Conservation (phyloP, 2,113 vertebrate species). For the Callocephalon fimbriatum region DNA sequence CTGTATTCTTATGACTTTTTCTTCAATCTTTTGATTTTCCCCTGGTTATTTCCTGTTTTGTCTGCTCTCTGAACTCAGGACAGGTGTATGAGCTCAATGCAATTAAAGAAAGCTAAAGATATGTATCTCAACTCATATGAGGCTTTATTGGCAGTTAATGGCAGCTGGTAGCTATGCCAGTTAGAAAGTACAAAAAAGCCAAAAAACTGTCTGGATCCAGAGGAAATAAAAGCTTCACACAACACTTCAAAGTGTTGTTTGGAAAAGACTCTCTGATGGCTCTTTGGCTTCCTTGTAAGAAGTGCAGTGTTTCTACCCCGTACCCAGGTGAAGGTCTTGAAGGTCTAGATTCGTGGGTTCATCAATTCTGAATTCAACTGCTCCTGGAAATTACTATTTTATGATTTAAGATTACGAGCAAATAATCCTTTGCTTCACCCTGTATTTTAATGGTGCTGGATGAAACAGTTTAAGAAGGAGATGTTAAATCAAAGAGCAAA, state of each 20-base stretch:
- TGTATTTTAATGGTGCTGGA: background rate
- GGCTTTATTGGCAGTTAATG: background rate
- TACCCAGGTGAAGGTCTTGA: background rate
- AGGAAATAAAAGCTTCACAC: background rate
- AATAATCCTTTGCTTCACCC: background rate
- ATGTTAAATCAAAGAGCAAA: background rate
- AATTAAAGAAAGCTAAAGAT: background rate
- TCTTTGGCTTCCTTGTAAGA: background rate
- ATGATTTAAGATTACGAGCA: background rate
- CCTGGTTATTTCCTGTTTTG: background rate
- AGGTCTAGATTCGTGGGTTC: background rate
- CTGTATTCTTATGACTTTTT: background rate
- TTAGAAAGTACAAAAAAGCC: background rate
- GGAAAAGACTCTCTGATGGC: background rate
- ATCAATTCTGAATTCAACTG: background rate
- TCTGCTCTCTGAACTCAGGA: background rate
- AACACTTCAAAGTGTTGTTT: background rate
- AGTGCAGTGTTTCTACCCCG: background rate
- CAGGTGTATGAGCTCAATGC: background rate
- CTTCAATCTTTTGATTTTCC: background rate
- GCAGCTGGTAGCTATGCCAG: background rate
- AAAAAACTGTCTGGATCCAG: background rate
- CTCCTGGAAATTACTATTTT: background rate
- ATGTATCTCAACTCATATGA: background rate
- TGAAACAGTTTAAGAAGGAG: background rate